Evolutionary conservation across 1,140 invertebrate species (phyloP), one percentile per base, ranked within the genome.

Genomic region (Drosophila grimshawi): DNA sequence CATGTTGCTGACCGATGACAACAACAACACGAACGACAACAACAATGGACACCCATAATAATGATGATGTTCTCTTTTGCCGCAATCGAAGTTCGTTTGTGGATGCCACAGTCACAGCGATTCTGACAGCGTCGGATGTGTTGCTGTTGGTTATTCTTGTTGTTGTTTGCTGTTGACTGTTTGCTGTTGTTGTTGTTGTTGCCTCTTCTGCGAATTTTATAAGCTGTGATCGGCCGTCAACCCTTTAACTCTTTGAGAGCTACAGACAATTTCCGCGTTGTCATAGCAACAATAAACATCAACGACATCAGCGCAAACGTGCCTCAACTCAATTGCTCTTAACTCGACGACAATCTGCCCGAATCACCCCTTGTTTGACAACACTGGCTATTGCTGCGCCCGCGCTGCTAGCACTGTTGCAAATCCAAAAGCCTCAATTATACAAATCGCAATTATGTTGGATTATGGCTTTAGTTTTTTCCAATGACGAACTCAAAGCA

Each of bases 181-280:
- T 19, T 68, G 57, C 33, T 53, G 49, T 64, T n/a, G n/a, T n/a
- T 51, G 55, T 29, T 69, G 70, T 48, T 78, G 73, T 61, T 75
- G 39, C 71, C 76, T 65, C 32, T 72, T 19, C 19, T 19, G 19
- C 19, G 19, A 19, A 63, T 52, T 56, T 43, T 77, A 57, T 61
- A 27, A 66, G 64, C 59, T 55, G 45, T 30, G 46, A 46, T 59
- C 56, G 78, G 48, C 53, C 72, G 52, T 59, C 80, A 88, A 83
- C 83, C 83, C 85, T 86, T 86, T 80, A 59, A 6, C 59, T 71
- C 59, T 56, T 78, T 37, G 66, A 76, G 55, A 76, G 80, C 74
- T 52, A 55, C 66, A 83, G 70, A 80, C 80, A 88, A 88, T 86
- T 86, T 86, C 83, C 83, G 83, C 76, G 85, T 83, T 86, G 83